Base-by-base conservation (phyloP, 1,140 invertebrate genomes). In the Acromyrmex echinatior region DNA sequence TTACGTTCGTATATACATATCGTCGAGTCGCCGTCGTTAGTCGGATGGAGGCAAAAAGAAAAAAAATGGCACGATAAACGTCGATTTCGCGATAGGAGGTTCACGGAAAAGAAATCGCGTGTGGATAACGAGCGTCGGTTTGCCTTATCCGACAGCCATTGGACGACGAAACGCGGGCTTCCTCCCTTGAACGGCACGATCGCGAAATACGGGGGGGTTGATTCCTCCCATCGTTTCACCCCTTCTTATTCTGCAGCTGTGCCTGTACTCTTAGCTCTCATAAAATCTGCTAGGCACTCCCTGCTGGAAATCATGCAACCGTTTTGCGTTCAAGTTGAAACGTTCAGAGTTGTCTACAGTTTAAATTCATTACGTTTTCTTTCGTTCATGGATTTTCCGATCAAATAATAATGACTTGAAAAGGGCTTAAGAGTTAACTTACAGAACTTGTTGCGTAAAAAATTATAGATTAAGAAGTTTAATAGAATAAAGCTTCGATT, bases 61-160 rank as follows among this genome's bases (percentile, higher is more conserved):
- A 85, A 85, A 87, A 53, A 25, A 21, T 60, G 58, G 39, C 76
- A 76, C 28, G 74, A 73, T 81, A 85, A 90, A 84, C 80, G 78
- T 70, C 86, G 88, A 89, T 85, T 71, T 14, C 31, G n/a, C 68
- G 81, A 88, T 88, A 88, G 53, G 28, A 58, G 39, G 84, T 92
- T 92, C 91, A 82, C 78, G 73, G 90, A 88, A 92, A 89, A 90
- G 87, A 76, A 89, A 90, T 92, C 86, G 92, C 91, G 92, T 92
- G 92, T 85, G 70, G 88, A 80, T 92, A 92, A 92, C 91, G 81
- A 90, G 80, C 14, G 6, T 62, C 68, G 49, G 21, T 35, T 85
- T 62, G 56, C 87, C 87, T 88, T 90, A 90, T 90, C 70, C 86
- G 70, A 35, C 76, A 68, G 86, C 56, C 76, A 84, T 87, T 84